Percentiles rank a stretch among this genome's conserved stretches.
phyloP scores from a whole-genome alignment of 2,797 vertebrate species.

The Triplophysa yarkandensis region DNA sequence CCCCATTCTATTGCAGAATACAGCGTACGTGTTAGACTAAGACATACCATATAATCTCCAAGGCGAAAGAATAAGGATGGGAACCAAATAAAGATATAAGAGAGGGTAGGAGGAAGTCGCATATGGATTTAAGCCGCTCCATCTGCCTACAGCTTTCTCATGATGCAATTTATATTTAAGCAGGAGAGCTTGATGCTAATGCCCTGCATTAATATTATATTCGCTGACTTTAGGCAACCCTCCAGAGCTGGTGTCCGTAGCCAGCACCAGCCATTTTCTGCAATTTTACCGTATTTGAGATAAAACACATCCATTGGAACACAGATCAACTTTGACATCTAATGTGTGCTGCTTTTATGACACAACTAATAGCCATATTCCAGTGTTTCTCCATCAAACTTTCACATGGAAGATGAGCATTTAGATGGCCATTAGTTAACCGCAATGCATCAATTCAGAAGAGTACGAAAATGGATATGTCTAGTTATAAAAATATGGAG shows the following conservation, averaged over 20 bases:
- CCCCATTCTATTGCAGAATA: constrained; percentile 44
- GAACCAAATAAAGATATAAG: constrained; percentile 2
- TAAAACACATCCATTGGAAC: too few species aligned
- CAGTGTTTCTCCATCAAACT: background rate
- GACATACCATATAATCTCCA: constrained; percentile 29
- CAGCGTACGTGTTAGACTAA: constrained; percentile 37
- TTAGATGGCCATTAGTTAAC: background rate
- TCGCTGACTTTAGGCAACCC: constrained; percentile 38
- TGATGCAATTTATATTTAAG: constrained; percentile 59
- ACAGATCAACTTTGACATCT: background rate
- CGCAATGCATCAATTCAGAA: constrained; percentile 8
- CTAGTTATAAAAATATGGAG: background rate
- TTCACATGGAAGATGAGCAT: background rate
- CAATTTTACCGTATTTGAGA: too few species aligned
- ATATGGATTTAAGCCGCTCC: constrained; percentile 44
- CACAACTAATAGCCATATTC: too few species aligned
- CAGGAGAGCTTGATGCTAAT: constrained; percentile 45
- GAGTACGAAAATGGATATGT: background rate
- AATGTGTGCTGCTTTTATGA: background rate
- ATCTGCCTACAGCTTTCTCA: constrained; percentile 44
- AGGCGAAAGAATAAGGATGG: constrained; percentile 27
- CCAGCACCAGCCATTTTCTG: constrained; percentile 13
- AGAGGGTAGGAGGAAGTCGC: constrained; percentile 33
- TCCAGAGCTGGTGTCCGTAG: constrained; percentile 33
- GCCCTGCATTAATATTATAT: constrained; percentile 52